Base-by-base conservation (phyloP, 2,888 invertebrate species). In the Rhogogaster chlorosoma region DNA sequence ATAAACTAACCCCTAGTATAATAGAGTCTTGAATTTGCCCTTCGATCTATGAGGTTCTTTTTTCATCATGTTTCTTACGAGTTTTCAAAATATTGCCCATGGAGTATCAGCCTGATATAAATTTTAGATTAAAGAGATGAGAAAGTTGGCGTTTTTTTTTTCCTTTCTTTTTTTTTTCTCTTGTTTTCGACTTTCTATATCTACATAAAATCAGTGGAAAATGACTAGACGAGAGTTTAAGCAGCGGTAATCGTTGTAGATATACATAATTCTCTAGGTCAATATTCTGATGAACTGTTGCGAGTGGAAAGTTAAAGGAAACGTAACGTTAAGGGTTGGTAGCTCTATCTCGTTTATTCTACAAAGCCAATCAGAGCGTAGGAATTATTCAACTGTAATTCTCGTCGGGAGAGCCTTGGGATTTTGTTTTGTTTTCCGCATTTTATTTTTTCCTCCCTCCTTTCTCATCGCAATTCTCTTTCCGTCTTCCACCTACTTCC, bases 331-430 rank as follows among this genome's bases (percentile, higher is more conserved):
- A 36, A 53, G 53, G 49, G 32, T 73, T 73, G 42, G 42, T 42
- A 67, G 38, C 71, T 73, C 38, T 22, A n/a, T n/a, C 38, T 73
- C 71, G 71, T 49, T 49, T 45, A 77, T 77, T 77, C 49, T 49
- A 36, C 26, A 77, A 77, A 77, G 77, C 77, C 77, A 77, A 77
- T 77, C 77, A 77, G 77, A 77, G 77, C 53, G 77, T 77, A 77
- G 77, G 26, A 77, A 77, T 77, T 77, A 77, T 77, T 53, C 77
- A 53, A 77, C 77, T 77, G 77, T 77, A 53, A 49, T 77, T 32
- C 77, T 77, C 77, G 49, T 38, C 71, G 71, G 22, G 32, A 32
- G 67, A 67, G 53, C 77, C 53, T 77, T 18, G 77, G n/a, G 77
- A 77, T 77, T 49, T 53, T 77, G 77, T 80, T 61, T 36, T 80